phyloP scores from a whole-genome alignment of 2,113 vertebrate species.

The Triplophysa siluroides region DNA sequence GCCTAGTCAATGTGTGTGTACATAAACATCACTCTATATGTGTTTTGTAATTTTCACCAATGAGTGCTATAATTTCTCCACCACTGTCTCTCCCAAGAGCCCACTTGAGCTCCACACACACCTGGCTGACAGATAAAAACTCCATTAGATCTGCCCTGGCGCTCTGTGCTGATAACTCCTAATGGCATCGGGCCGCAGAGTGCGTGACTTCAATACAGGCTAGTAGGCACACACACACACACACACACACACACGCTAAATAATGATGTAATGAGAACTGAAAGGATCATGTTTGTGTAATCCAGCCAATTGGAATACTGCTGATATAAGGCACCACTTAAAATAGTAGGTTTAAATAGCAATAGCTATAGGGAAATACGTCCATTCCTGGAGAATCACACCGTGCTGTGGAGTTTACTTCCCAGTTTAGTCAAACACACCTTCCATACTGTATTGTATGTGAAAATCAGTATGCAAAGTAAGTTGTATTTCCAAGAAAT shows the following conservation, averaged over 20 bases:
- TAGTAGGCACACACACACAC: conserved; percentile 38
- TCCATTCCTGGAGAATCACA: too few relatives aligned
- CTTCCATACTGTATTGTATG: too few relatives aligned
- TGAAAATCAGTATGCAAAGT: too few relatives aligned
- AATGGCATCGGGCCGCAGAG: conserved; percentile 48
- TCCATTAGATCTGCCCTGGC: conserved; percentile 55
- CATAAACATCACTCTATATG: conserved; percentile 14
- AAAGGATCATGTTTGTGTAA: neutral
- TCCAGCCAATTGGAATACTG: neutral
- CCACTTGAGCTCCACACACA: conserved; percentile 45
- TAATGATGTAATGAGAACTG: neutral
- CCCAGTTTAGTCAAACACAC: too few relatives aligned
- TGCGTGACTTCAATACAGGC: conserved; percentile 30
- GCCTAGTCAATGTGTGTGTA: neutral
- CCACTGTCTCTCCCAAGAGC: conserved; percentile 41
- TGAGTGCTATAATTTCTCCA: conserved; percentile 39
- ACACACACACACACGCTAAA: conserved; percentile 22
- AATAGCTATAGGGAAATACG: too few relatives aligned
- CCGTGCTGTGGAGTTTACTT: too few relatives aligned
- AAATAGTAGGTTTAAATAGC: too few relatives aligned
- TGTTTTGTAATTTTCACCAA: conserved; percentile 42
- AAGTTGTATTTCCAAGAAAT: too few relatives aligned
- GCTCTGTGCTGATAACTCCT: conserved; percentile 58
- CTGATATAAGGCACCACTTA: neutral
- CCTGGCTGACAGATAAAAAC: conserved; percentile 58